These are phyloP conservation scores for Apogon hyalosoma DNA, from an alignment of 2,797 vertebrate genomes.

Conservation along the genomic window DNA sequence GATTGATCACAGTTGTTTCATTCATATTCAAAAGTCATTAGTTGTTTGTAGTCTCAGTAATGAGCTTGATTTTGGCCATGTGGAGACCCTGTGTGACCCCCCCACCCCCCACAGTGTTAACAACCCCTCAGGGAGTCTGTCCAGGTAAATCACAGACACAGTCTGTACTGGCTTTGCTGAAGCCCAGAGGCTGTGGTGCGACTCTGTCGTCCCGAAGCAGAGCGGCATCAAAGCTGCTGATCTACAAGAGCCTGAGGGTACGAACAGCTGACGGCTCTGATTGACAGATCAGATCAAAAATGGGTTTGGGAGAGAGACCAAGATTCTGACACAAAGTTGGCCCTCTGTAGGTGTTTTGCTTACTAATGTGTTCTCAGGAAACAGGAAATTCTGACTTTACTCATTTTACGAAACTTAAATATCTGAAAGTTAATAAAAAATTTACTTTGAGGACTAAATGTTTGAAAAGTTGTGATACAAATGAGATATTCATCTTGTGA, in stretches of 20 bases:
- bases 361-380: not conserved
- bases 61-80: conserved; percentile 45
- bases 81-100: conserved; percentile 6
- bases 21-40: conserved; percentile 16
- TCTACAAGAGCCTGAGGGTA: conserved; percentile 65
- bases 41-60: conserved; percentile 10
- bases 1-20: not conserved
- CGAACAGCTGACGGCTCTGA: conserved; percentile 42
- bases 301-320: conserved; percentile 12
- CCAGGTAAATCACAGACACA: conserved; percentile 56
- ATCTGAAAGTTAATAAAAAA: not conserved
- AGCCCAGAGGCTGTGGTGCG: conserved; percentile 57
- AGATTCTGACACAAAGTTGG: not conserved
- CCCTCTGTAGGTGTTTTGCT: conserved; percentile 15
- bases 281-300: conserved; percentile 46
- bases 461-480: not conserved
- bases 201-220: conserved; percentile 40
- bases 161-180: conserved; percentile 31
- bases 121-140: conserved; percentile 52
- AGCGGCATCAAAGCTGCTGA: conserved; percentile 70
- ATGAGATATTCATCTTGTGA: not conserved
- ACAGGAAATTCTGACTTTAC: not conserved
- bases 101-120: conserved; percentile 4
- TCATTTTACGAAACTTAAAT: not conserved
- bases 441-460: not conserved